Conservation (phyloP, 92 coral and sea anemone genomes). For the Parazoanthus atlanticus region DNA sequence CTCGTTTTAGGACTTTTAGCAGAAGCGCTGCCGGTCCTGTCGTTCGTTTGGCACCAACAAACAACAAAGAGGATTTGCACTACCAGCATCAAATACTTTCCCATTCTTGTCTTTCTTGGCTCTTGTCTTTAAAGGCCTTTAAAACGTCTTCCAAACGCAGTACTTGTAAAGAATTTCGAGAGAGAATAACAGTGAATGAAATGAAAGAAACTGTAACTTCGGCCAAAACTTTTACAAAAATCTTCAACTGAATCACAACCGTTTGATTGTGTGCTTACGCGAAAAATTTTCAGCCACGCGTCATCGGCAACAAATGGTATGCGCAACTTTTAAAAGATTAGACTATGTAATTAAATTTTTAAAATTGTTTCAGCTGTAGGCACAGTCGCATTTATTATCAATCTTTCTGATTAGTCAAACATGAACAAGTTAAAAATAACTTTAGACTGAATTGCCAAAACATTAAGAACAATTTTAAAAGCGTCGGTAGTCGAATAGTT, state of each 20-base stretch:
- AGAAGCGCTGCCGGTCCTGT: not conserved
- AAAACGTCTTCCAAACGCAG: not conserved
- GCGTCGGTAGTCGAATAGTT: no score
- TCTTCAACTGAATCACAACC: not conserved
- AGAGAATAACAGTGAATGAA: not conserved
- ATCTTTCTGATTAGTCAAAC: no score
- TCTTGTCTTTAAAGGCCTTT: not conserved
- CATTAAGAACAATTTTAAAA: no score
- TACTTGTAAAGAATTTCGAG: not conserved
- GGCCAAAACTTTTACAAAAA: no score
- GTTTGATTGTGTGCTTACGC: not conserved
- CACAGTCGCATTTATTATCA: no score
- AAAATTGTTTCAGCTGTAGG: no score
- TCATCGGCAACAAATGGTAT: no score
- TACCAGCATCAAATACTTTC: not conserved
- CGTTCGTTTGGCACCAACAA: not conserved
- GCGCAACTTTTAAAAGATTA: no score
- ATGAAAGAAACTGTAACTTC: not conserved
- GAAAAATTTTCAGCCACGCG: not conserved
- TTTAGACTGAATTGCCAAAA: no score
- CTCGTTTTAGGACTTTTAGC: not conserved
- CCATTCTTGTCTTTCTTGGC: not conserved
- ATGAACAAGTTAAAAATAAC: no score
- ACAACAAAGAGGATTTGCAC: slow-evolving; percentile 3
- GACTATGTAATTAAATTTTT: no score